phyloP scores from a whole-genome alignment of 2,797 vertebrate species.

The Myotis myotis region DNA sequence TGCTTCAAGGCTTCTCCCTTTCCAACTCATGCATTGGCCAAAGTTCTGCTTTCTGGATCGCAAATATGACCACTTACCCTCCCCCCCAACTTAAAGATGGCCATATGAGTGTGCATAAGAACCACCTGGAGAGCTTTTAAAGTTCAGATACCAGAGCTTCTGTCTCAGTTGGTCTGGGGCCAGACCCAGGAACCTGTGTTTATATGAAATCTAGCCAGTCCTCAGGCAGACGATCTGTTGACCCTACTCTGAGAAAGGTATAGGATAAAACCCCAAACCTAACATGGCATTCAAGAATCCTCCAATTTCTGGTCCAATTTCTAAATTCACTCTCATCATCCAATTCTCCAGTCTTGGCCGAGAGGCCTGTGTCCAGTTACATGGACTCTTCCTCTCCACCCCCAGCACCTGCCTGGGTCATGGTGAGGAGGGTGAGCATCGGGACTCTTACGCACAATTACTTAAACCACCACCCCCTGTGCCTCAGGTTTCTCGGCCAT shows the following conservation, averaged over 20 bases:
- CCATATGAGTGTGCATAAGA: background rate
- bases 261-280: background rate
- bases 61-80: background rate
- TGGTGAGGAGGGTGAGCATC: background rate
- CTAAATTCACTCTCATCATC: background rate
- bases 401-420: background rate
- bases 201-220: background rate
- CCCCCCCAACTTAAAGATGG: background rate
- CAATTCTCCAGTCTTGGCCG: background rate
- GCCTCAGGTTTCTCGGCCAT: background rate
- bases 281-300: background rate
- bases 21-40: background rate
- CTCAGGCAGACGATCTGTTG: background rate
- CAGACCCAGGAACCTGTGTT: background rate
- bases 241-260: background rate
- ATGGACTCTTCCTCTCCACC: background rate
- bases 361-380: background rate
- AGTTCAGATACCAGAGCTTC: background rate
- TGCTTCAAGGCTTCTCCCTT: background rate
- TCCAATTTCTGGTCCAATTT: background rate
- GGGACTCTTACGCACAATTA: background rate
- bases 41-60: constrained; percentile 1
- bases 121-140: background rate
- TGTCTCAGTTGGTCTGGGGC: background rate
- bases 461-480: background rate